Conservation (phyloP, 1,140 invertebrate genomes). For the Euura lappo region DNA sequence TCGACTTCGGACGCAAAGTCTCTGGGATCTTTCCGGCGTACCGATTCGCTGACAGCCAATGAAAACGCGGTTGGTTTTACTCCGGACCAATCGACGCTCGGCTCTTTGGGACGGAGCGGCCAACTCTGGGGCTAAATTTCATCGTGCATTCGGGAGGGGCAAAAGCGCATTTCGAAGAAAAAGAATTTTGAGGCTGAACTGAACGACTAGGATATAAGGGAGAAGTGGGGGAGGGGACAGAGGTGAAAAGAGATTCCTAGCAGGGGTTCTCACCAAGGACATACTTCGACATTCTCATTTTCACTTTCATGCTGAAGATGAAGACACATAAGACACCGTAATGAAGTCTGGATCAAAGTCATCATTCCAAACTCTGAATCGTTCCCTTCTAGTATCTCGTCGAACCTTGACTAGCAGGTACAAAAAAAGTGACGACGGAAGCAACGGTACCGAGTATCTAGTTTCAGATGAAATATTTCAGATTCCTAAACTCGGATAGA, state of each 20-base stretch:
- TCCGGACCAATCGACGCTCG: not conserved
- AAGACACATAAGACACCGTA: no score
- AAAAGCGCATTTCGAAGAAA: slow-evolving; percentile 31
- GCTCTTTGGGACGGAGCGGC: slow-evolving; percentile 2
- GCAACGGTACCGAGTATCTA: not conserved
- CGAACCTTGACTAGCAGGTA: no score
- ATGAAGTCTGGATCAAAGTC: no score
- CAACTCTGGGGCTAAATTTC: slow-evolving; percentile 21
- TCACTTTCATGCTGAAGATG: no score
- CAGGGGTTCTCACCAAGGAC: slow-evolving; percentile 24
- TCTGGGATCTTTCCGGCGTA: not conserved
- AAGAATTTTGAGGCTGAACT: slow-evolving; percentile 31
- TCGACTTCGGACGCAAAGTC: not conserved
- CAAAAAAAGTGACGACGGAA: not conserved
- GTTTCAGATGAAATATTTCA: not conserved
- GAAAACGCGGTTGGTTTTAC: not conserved
- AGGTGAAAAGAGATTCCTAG: slow-evolving; percentile 26
- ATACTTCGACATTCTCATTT: not conserved
- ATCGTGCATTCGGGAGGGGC: slow-evolving; percentile 18
- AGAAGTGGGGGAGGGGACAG: slow-evolving; percentile 13
- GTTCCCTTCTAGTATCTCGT: no score
- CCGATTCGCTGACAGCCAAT: not conserved
- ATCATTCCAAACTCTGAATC: no score
- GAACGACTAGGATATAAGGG: not conserved
- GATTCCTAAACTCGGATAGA: not conserved